A percentile compares a stretch with the other conserved stretches of the same genome.
phyloP scores from a whole-genome alignment of 2,797 vertebrate genomes.

The Smutsia gigantea region DNA sequence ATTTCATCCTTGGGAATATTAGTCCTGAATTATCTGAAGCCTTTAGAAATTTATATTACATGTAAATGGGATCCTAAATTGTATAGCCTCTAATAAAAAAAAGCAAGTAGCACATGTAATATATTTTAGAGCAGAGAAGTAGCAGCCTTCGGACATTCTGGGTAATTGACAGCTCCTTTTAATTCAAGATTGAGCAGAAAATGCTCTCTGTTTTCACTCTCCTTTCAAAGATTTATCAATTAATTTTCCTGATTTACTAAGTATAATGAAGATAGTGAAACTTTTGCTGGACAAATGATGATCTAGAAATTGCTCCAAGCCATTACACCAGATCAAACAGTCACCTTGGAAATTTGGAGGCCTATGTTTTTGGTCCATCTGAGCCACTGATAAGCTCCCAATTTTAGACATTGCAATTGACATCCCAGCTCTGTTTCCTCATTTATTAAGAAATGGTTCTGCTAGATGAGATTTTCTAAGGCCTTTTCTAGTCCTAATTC shows the following conservation, averaged over 20 bases:
- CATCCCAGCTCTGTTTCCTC: background rate
- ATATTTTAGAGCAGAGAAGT: background rate
- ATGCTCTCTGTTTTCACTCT: background rate
- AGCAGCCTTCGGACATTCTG: background rate
- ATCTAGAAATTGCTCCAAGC: conserved; percentile 7
- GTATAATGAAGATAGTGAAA: background rate
- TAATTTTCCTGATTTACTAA: conserved; percentile 22
- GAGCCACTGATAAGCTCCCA: accelerated
- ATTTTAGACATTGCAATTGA: background rate
- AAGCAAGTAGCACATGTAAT: background rate
- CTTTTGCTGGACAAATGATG: conserved; percentile 10
- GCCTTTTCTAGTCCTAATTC: background rate
- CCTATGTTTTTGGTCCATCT: background rate
- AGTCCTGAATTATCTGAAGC: background rate
- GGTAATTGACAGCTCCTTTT: background rate
- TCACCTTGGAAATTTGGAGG: background rate
- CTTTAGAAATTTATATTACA: background rate
- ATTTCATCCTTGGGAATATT: background rate
- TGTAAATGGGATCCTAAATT: background rate
- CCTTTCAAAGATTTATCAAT: background rate
- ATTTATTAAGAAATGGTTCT: background rate
- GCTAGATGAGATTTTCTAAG: background rate
- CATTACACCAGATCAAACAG: background rate
- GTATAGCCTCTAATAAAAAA: background rate
- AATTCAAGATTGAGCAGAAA: background rate